Percentiles rank a stretch among this genome's conserved stretches.
Evolutionary conservation across 1,140 invertebrate genomes (phyloP).

Genomic region (Diuraphis noxia): DNA sequence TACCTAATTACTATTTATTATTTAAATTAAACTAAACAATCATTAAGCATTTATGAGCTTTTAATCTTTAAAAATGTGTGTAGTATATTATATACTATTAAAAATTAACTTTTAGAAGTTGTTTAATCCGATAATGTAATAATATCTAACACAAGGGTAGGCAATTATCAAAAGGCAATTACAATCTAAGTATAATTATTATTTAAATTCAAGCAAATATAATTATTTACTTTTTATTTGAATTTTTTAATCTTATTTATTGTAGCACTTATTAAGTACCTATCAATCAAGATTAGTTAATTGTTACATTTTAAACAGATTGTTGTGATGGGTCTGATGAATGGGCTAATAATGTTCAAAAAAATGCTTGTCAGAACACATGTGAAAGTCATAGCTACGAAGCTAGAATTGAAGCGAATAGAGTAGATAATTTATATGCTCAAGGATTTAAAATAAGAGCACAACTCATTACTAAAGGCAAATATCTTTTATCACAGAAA

Average conservation of each 20-base stretch:
- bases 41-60: background rate
- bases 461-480: constrained; percentile 18
- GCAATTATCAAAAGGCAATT: background rate
- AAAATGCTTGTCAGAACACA: constrained; percentile 71
- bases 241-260: background rate
- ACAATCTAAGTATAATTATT: background rate
- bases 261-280: background rate
- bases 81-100: too few relatives aligned
- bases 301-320: constrained; percentile 66
- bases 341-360: constrained; percentile 63
- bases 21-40: background rate
- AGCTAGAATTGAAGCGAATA: constrained; percentile 71
- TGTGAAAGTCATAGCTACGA: constrained; percentile 80
- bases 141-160: background rate
- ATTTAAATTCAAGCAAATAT: background rate
- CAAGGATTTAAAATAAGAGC: constrained; percentile 18
- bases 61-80: too few relatives aligned
- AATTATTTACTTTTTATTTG: background rate
- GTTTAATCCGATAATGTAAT: background rate
- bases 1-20: background rate
- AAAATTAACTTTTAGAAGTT: background rate
- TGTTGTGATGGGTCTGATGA: constrained; percentile 98
- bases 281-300: background rate
- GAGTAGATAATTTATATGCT: background rate
- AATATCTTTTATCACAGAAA: background rate